These are phyloP conservation scores for Acleris laterana DNA, from an alignment of 2,888 invertebrate species.

Conservation along the genomic window DNA sequence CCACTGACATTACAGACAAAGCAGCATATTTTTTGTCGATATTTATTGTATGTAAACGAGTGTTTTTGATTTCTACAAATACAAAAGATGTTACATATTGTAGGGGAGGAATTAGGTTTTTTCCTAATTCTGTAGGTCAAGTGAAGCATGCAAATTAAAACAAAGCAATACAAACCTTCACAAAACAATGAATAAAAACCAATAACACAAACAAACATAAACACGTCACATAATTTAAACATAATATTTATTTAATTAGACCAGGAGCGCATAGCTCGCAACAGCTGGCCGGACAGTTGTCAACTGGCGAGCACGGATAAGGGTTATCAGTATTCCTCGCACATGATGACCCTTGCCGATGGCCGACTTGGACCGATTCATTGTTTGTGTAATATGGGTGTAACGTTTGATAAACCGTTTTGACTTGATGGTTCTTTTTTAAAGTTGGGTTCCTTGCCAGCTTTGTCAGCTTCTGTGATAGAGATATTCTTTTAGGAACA, in stretches of 20 bases:
- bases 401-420: not conserved
- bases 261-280: constrained; percentile 25
- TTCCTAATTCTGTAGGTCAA: too few species aligned
- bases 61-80: too few species aligned
- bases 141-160: not conserved
- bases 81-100: too few species aligned
- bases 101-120: too few species aligned
- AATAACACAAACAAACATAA: not conserved
- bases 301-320: constrained; percentile 27
- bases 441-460: too few species aligned
- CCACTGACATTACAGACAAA: too few species aligned
- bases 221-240: constrained; percentile 14
- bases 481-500: too few species aligned
- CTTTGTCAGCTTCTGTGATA: too few species aligned
- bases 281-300: constrained; percentile 7
- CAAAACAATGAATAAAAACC: not conserved
- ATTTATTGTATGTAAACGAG: too few species aligned
- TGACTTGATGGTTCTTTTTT: too few species aligned
- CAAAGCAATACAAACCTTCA: constrained; percentile 5
- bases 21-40: too few species aligned
- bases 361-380: constrained; percentile 13
- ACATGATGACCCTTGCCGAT: constrained; percentile 27
- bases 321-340: constrained; percentile 35
- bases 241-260: constrained; percentile 26
- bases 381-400: constrained; percentile 4